A percentile compares a stretch with the other conserved stretches of the same genome.
Evolutionary conservation across 2,113 vertebrate genomes (phyloP).

Genomic region (Amphiprion ocellaris): DNA sequence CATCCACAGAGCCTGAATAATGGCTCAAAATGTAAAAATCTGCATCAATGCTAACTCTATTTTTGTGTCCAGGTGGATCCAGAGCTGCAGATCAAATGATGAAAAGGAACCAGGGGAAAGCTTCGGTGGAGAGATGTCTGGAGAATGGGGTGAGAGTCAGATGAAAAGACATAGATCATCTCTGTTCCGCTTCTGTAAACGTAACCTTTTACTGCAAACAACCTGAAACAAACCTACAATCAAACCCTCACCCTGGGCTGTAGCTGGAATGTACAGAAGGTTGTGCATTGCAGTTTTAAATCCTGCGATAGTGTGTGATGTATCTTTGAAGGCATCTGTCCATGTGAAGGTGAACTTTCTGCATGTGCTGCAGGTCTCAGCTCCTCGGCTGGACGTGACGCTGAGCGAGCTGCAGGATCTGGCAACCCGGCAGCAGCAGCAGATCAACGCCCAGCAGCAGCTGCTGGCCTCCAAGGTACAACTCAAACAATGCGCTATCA

Average conservation of each 20-base stretch:
- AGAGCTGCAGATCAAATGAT: constrained; percentile 41
- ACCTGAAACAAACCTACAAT: no score
- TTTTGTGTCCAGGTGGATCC: constrained; percentile 44
- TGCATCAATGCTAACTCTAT: neutral
- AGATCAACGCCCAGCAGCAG: constrained; percentile 93
- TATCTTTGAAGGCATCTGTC: neutral
- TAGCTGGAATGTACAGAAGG: neutral
- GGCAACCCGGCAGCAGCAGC: constrained; percentile 93
- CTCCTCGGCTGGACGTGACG: constrained; percentile 90
- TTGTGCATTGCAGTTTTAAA: neutral
- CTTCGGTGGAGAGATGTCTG: constrained; percentile 42
- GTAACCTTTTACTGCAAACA: no score
- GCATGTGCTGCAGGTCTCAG: constrained; percentile 81
- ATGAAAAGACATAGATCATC: neutral
- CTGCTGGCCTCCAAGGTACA: constrained; percentile 91
- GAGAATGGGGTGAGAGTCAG: constrained; percentile 66
- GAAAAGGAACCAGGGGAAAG: constrained; percentile 52
- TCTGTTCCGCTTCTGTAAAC: no score
- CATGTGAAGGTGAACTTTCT: constrained; percentile 34
- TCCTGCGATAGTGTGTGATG: neutral
- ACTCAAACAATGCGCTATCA: neutral
- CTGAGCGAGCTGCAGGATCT: constrained; percentile 93
- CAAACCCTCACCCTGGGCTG: no score
- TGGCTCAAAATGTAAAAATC: neutral
- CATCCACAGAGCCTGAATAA: neutral